A percentile compares a stretch with the other conserved stretches of the same genome.
These are phyloP conservation scores for Phylloscopus trochiloides DNA, from an alignment of 2,113 vertebrate species.

Conservation along the genomic window DNA sequence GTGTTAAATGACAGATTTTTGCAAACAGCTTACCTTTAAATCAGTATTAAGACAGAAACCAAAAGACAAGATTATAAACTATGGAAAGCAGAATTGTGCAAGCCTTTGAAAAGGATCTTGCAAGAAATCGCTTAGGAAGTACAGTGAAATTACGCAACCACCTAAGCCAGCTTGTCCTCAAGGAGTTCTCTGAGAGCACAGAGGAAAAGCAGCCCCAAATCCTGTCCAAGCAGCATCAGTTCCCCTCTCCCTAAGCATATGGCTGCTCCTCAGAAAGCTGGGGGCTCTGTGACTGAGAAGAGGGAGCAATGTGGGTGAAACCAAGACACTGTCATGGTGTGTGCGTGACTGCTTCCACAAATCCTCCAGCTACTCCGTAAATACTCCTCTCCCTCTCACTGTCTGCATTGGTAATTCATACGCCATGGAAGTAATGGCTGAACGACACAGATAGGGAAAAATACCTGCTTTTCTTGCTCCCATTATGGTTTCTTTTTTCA, in stretches of 20 bases:
- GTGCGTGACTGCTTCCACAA: background rate
- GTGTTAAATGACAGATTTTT: background rate
- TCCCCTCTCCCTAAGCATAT: background rate
- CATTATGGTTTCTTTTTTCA: background rate
- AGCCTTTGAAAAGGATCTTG: background rate
- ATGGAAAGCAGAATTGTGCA: background rate
- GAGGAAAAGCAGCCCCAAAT: background rate
- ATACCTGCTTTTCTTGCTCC: background rate
- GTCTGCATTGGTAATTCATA: background rate
- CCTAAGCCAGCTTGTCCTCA: background rate
- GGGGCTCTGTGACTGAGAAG: conserved; percentile 3
- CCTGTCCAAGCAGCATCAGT: background rate
- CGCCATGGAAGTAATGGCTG: background rate
- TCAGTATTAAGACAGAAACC: background rate
- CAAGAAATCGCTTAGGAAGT: background rate
- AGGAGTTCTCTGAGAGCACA: background rate
- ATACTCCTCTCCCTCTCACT: background rate
- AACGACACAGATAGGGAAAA: background rate
- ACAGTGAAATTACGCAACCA: background rate
- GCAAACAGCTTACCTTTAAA: background rate
- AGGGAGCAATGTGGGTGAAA: background rate
- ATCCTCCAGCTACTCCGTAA: background rate
- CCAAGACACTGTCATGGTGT: background rate
- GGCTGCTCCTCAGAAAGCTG: background rate
- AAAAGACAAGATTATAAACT: background rate